A percentile compares a stretch with the other conserved stretches of the same genome.
These are phyloP conservation scores for Gadus chalcogrammus DNA, from an alignment of 2,113 vertebrate species.

Conservation along the genomic window DNA sequence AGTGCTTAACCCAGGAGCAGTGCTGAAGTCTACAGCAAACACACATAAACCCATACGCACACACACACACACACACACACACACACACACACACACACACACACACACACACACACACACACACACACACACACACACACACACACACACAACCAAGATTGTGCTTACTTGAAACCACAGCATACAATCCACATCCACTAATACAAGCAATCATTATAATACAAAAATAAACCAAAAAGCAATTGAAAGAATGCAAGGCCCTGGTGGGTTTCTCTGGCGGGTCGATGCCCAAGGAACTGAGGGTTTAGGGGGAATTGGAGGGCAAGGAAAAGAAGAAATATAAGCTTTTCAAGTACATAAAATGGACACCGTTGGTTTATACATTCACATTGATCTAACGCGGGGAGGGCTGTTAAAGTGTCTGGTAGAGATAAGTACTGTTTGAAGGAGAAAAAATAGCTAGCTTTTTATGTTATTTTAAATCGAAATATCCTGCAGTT, in stretches of 20 bases:
- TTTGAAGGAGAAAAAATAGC: slow-evolving; percentile 57
- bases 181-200: slow-evolving; percentile 1
- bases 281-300: slow-evolving; percentile 36
- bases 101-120: background rate
- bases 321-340: slow-evolving; percentile 35
- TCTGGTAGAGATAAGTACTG: slow-evolving; percentile 57
- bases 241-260: slow-evolving; percentile 61
- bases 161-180: slow-evolving; percentile 37
- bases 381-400: slow-evolving; percentile 72
- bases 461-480: slow-evolving; percentile 52
- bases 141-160: slow-evolving; percentile 2
- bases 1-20: too few relatives aligned
- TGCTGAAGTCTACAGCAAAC: too few relatives aligned
- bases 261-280: slow-evolving; percentile 39
- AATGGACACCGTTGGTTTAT: slow-evolving; percentile 61
- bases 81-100: background rate
- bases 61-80: background rate
- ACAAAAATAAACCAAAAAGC: slow-evolving; percentile 36
- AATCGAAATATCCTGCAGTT: slow-evolving; percentile 47
- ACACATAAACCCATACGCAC: background rate
- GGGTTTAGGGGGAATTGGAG: background rate
- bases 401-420: slow-evolving; percentile 64
- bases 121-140: background rate
- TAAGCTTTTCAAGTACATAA: slow-evolving; percentile 62
- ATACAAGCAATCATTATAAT: background rate